phyloP scores from a whole-genome alignment of 2,888 invertebrate species.

The Bugulina stolonifera region DNA sequence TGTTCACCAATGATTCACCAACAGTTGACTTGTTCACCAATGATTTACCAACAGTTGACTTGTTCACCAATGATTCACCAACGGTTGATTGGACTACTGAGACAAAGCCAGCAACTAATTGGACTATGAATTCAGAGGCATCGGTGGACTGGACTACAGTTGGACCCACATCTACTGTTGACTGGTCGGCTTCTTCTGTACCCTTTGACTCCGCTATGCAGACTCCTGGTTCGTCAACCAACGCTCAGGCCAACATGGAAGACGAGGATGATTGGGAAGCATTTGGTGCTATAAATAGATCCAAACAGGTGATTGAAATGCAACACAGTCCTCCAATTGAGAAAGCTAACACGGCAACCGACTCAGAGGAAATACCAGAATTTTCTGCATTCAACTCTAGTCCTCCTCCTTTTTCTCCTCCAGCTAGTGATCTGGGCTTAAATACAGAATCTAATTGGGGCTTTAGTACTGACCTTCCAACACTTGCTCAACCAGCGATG shows the following conservation, averaged over 20 bases:
- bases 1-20: not conserved
- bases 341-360: not conserved
- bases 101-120: not conserved
- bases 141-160: not conserved
- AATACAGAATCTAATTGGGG: not conserved
- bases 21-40: not conserved
- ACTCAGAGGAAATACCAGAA: not conserved
- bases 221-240: not conserved
- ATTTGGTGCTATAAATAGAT: slow-evolving; percentile 12
- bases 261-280: slow-evolving; percentile 21
- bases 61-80: not conserved
- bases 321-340: no score
- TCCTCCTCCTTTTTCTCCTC: slow-evolving; percentile 5
- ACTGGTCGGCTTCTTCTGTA: not conserved
- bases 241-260: not conserved
- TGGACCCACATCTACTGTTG: not conserved
- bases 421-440: not conserved
- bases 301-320: not conserved
- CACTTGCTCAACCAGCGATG: not conserved
- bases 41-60: not conserved
- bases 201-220: not conserved
- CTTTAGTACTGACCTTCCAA: not conserved
- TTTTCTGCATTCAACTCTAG: not conserved
- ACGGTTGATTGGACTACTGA: not conserved
- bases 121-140: not conserved